A percentile compares a stretch with the other conserved stretches of the same genome.
phyloP scores from a whole-genome alignment of 2,797 vertebrate species.

The Valencia hispanica region DNA sequence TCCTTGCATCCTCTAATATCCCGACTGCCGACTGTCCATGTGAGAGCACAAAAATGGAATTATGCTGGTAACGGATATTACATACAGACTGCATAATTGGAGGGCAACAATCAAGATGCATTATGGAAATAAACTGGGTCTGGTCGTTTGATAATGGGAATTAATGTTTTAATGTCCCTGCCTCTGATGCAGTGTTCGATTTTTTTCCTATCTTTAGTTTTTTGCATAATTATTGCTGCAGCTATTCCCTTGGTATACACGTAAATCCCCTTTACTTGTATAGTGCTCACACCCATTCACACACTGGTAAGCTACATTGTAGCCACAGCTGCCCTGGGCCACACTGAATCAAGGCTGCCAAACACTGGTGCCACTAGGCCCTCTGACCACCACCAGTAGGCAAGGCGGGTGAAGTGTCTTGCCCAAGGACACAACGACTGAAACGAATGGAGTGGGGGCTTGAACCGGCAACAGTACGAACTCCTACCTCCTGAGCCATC shows the following conservation, averaged over 20 bases:
- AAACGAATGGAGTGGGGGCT: too few species aligned
- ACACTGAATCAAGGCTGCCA: too few species aligned
- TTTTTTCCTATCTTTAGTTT: background rate
- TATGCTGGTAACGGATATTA: background rate
- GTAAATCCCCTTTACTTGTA: too few species aligned
- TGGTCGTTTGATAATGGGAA: background rate
- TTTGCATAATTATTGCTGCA: background rate
- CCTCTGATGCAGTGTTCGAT: background rate
- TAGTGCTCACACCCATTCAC: too few species aligned
- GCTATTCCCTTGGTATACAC: background rate
- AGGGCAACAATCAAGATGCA: constrained; percentile 1
- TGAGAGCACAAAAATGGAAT: background rate
- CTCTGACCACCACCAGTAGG: too few species aligned
- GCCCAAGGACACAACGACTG: too few species aligned
- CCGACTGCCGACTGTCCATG: background rate
- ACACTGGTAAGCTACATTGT: too few species aligned
- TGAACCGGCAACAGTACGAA: too few species aligned
- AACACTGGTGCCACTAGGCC: too few species aligned
- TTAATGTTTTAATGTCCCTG: background rate
- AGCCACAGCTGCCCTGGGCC: too few species aligned
- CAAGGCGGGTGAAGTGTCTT: too few species aligned
- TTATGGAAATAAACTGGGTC: background rate
- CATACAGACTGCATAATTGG: background rate
- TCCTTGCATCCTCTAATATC: background rate
- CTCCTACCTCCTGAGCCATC: too few species aligned